Percentiles rank a stretch among this genome's conserved stretches.
These are phyloP conservation scores for Montipora efflorescens DNA, from an alignment of 64 coral and sea anemone genomes.

Conservation along the genomic window DNA sequence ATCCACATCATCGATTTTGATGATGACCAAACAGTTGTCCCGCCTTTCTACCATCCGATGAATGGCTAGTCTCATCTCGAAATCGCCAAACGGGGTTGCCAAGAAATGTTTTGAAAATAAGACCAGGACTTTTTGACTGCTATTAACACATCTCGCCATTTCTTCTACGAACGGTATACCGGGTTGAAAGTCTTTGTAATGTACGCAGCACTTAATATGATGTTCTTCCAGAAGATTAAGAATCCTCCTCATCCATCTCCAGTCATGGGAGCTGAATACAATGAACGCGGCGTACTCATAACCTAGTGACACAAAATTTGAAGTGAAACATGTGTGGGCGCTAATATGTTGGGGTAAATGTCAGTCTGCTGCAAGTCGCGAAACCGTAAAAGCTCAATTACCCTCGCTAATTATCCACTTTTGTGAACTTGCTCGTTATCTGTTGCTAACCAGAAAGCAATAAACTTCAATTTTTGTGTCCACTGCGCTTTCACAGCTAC, in stretches of 20 bases:
- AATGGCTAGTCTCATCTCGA: constrained; percentile 14
- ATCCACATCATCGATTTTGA: constrained; percentile 12
- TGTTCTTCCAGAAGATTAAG: constrained; percentile 33
- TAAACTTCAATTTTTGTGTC: no score
- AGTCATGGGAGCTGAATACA: no score
- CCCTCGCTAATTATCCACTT: no score
- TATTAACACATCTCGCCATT: constrained; percentile 44
- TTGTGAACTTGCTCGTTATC: no score
- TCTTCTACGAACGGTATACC: constrained; percentile 19
- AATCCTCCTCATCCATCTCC: neutral
- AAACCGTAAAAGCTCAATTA: no score
- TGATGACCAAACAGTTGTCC: neutral
- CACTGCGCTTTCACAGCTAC: no score
- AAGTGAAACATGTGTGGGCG: no score
- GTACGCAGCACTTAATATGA: constrained; percentile 17
- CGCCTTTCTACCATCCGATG: neutral
- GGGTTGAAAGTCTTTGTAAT: constrained; percentile 49
- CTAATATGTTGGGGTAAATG: no score
- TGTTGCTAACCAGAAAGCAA: no score
- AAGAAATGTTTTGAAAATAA: constrained; percentile 45
- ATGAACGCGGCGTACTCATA: no score
- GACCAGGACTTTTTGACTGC: constrained; percentile 36
- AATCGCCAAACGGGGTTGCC: neutral
- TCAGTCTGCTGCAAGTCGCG: no score
- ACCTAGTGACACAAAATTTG: no score